phyloP scores from a whole-genome alignment of 2,888 invertebrate species.

The Acrobasis repandana region DNA sequence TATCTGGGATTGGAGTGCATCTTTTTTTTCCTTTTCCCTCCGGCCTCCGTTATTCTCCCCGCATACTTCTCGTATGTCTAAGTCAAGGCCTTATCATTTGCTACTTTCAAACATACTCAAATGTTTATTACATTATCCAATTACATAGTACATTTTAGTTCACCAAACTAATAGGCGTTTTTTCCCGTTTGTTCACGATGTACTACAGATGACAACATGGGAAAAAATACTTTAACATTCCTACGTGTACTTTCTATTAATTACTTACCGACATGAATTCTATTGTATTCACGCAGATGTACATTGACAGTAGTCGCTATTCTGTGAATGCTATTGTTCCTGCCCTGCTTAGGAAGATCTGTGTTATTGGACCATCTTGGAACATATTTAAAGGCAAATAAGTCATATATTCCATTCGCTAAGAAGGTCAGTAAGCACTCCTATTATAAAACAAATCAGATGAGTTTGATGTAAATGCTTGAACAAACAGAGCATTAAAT shows the following conservation, averaged over 20 bases:
- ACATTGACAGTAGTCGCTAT: not conserved
- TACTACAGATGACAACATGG: too few relatives aligned
- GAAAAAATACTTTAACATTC: too few relatives aligned
- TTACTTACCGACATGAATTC: not conserved
- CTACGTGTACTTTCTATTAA: not conserved
- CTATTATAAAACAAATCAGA: conserved; percentile 6
- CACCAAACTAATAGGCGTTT: too few relatives aligned
- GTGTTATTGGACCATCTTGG: conserved; percentile 1
- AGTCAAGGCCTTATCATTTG: too few relatives aligned
- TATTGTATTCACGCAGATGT: not conserved
- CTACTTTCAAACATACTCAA: too few relatives aligned
- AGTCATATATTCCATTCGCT: not conserved
- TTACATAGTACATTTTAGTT: too few relatives aligned
- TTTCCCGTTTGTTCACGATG: too few relatives aligned
- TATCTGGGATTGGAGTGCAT: too few relatives aligned
- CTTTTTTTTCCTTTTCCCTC: too few relatives aligned
- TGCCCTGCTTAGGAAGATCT: not conserved
- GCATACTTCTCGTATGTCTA: too few relatives aligned
- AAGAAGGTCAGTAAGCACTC: not conserved
- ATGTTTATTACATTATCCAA: too few relatives aligned
- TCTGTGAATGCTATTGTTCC: conserved; percentile 7
- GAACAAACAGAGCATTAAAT: conserved; percentile 14
- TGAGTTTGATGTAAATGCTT: conserved; percentile 1
- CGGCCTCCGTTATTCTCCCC: too few relatives aligned
- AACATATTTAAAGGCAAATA: conserved; percentile 2